Conservation (phyloP, 2,113 vertebrate species). For the Tenebrosternarchus preto region DNA sequence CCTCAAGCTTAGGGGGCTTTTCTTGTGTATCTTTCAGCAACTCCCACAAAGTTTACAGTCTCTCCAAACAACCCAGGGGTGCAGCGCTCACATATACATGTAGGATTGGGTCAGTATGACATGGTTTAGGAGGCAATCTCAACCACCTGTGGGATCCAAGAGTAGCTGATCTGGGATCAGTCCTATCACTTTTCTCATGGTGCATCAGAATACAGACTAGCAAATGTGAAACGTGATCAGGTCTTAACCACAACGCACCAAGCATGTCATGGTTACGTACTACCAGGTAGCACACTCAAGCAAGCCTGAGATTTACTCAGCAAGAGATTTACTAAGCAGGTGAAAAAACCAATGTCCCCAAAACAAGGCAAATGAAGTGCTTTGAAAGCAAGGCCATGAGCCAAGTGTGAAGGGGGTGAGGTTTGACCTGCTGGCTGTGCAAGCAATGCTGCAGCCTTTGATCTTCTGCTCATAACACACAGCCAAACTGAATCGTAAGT, state of each 20-base stretch:
- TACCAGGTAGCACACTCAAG: neutral
- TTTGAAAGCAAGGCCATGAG: conserved; percentile 36
- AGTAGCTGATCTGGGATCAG: neutral
- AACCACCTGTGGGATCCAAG: conserved; percentile 24
- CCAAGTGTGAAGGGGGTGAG: conserved; percentile 15
- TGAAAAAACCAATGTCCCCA: conserved; percentile 14
- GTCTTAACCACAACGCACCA: neutral
- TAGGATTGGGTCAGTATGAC: conserved; percentile 35
- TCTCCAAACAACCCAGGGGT: conserved; percentile 21
- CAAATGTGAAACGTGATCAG: neutral
- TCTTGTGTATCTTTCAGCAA: conserved; percentile 49
- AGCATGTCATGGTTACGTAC: neutral
- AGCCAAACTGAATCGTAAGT: conserved; percentile 36
- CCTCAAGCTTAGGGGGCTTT: conserved; percentile 38
- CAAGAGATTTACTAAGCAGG: conserved; percentile 5
- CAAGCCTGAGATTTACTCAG: neutral
- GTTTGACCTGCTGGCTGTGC: neutral
- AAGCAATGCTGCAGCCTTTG: conserved; percentile 3
- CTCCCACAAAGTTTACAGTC: conserved; percentile 54
- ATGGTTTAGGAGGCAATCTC: conserved; percentile 36
- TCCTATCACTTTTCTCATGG: neutral
- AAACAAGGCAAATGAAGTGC: neutral
- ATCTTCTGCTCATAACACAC: conserved; percentile 23
- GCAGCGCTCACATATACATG: conserved; percentile 44
- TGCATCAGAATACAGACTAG: neutral